Percentiles rank a stretch among this genome's conserved stretches.
phyloP scores from a whole-genome alignment of 2,888 invertebrate genomes.

The Phyllotreta cruciferae region DNA sequence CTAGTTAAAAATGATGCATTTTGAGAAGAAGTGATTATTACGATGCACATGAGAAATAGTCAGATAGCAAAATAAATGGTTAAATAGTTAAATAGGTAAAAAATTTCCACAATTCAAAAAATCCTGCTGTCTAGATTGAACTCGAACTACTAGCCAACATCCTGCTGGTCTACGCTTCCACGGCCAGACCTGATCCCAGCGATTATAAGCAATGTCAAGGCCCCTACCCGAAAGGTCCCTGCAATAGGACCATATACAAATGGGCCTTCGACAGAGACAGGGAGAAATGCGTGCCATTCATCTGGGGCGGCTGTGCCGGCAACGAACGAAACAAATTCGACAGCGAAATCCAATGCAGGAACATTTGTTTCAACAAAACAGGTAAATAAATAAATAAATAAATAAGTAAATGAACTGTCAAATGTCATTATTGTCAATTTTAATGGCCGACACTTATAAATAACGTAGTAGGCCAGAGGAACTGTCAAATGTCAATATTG shows the following conservation, averaged over 20 bases:
- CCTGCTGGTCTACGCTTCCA: constrained; percentile 34
- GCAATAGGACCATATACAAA: constrained; percentile 69
- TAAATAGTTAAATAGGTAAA: no score
- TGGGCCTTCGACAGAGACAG: constrained; percentile 70
- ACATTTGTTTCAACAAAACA: constrained; percentile 67
- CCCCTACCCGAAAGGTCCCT: constrained; percentile 56
- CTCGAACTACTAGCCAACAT: constrained; percentile 32
- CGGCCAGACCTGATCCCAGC: constrained; percentile 43
- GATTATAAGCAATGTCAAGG: constrained; percentile 60
- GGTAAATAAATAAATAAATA: constrained; percentile 60
- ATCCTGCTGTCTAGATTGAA: no score
- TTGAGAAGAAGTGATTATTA: no score
- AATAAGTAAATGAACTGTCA: neutral
- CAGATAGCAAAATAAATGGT: no score
- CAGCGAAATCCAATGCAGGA: constrained; percentile 70
- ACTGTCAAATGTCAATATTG: neutral
- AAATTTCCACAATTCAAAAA: no score
- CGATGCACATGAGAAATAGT: no score
- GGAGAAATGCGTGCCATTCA: constrained; percentile 68
- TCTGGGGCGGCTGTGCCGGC: constrained; percentile 74
- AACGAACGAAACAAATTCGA: constrained; percentile 73
- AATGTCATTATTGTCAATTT: no score
- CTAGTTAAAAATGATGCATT: no score
- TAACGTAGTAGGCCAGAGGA: no score
- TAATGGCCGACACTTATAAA: no score